Percentiles rank a stretch among this genome's conserved stretches.
phyloP scores from a whole-genome alignment of 2,797 vertebrate species.

The Coregonus suidteri region DNA sequence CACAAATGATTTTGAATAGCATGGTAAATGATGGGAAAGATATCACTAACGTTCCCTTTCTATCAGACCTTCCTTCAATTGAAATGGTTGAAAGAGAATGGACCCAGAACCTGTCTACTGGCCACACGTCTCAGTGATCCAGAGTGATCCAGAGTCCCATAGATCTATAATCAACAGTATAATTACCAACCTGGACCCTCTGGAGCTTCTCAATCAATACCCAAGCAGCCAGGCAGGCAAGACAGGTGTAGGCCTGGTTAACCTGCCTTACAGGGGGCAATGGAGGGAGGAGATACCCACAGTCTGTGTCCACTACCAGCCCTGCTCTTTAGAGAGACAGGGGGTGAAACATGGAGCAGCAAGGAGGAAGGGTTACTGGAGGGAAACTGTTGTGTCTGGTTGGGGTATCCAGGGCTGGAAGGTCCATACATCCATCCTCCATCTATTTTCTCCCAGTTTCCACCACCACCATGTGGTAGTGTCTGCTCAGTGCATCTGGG shows the following conservation, averaged over 20 bases:
- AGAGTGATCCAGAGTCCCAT: background rate
- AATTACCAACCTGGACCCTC: constrained; percentile 1
- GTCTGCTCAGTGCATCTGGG: too few species aligned
- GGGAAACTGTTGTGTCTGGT: background rate
- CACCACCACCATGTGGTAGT: background rate
- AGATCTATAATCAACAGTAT: constrained; percentile 11
- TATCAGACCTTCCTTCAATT: too few species aligned
- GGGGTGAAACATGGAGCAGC: background rate
- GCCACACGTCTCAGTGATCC: background rate
- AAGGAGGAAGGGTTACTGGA: background rate
- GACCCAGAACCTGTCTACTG: background rate
- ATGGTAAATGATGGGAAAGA: too few species aligned
- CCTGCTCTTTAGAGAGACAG: background rate
- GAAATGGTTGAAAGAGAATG: too few species aligned
- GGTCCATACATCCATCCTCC: too few species aligned
- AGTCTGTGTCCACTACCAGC: background rate
- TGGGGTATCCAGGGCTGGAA: too few species aligned
- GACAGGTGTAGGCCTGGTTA: background rate
- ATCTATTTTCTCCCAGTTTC: too few species aligned
- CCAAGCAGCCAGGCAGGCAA: background rate
- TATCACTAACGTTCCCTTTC: too few species aligned
- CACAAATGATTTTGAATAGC: too few species aligned
- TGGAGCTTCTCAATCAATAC: constrained; percentile 8
- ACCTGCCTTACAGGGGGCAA: background rate
- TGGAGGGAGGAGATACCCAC: background rate